Conservation (phyloP, 2,113 vertebrate species). For the Hemibagrus wyckioides region DNA sequence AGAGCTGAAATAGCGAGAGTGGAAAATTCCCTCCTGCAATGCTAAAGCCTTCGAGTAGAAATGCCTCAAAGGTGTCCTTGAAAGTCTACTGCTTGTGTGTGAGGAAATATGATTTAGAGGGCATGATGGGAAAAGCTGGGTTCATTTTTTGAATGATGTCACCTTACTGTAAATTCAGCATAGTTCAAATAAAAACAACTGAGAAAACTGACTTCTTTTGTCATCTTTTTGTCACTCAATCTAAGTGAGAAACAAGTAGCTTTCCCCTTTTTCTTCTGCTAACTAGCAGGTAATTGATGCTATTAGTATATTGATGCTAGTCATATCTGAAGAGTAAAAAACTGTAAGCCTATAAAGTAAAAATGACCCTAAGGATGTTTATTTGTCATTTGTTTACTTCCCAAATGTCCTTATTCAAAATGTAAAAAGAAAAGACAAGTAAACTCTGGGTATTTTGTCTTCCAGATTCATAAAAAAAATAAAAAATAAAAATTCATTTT, state of each 20-base stretch:
- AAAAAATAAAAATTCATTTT: not conserved
- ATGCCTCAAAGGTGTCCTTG: conserved; percentile 53
- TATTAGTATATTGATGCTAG: not conserved
- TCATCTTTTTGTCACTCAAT: not conserved
- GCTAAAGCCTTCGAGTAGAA: conserved; percentile 45
- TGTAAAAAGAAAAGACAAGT: not conserved
- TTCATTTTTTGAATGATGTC: not conserved
- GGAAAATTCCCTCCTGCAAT: conserved; percentile 61
- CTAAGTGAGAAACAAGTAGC: not conserved
- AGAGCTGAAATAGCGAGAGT: conserved; percentile 63
- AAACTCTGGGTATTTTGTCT: not conserved
- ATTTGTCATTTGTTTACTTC: not conserved
- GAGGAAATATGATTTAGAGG: not conserved
- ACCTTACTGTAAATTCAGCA: not conserved
- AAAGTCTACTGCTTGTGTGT: conserved; percentile 35
- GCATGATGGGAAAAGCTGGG: not conserved
- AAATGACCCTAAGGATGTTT: not conserved
- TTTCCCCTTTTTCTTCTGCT: not conserved
- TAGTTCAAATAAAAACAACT: not conserved
- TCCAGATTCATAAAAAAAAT: not conserved
- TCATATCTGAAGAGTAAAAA: not conserved
- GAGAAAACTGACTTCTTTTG: not conserved
- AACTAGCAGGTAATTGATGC: not conserved
- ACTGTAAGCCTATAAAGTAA: not conserved
- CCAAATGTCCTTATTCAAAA: not conserved